Evolutionary conservation across 2,888 invertebrate species (phyloP), one percentile per base, ranked within the genome.

Genomic region (Zhuqinia jingwanae): DNA sequence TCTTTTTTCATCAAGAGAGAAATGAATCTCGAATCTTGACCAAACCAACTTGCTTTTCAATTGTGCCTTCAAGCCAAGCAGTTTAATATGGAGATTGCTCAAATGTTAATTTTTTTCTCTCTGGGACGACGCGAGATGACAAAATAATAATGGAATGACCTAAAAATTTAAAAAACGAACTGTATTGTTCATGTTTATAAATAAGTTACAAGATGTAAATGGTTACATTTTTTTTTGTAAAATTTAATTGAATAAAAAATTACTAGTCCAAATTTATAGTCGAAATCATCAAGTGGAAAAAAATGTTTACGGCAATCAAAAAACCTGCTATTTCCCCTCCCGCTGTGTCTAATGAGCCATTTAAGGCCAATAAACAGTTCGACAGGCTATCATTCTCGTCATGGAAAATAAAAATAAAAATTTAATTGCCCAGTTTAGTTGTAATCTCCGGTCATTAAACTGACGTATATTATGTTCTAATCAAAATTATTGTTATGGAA

Each of bases 351-450:
- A 68, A 45, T 27, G 2, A 45, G 13, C 22, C 45, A 22, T 68
- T 68, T 45, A 45, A 22, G 45, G 13, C 17, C 45, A 42, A 68
- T 68, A 68, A 68, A 68, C 68, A 42, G 68, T 42, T n/a, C 45
- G 45, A 45, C 45, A 45, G 45, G 17, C 17, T 10, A 17, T n/a
- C 13, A 63, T n/a, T 15, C n/a, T n/a, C n/a, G n/a, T 0, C 17
- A 20, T n/a, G n/a, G 47, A 47, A 1, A 11, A 10, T 47, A 15
- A n/a, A 2, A 47, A 47, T n/a, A 10, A 2, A 47, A 47, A 47
- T 47, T n/a, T n/a, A 8, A 1, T 47, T 10, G 2, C 10, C 1
- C 47, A 10, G 2, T 47, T 56, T 56, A 17, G 17, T n/a, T 2
- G 22, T 45, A 68, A 22, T 45, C 13, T 68, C 36, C 20, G 68